Conservation (phyloP, 1,140 invertebrate species). For the Drosophila athabasca region DNA sequence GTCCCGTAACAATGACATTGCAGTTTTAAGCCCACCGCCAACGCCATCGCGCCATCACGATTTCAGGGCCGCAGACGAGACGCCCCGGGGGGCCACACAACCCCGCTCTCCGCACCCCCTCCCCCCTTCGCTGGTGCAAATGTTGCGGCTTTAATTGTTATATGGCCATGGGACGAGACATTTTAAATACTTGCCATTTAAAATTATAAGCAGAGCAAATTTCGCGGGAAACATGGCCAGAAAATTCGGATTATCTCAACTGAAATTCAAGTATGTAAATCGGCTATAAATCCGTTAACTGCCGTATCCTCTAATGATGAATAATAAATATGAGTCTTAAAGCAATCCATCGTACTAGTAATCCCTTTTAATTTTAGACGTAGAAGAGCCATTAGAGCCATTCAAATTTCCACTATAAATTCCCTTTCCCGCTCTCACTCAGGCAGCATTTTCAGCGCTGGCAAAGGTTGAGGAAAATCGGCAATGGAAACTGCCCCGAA, state of each 20-base stretch:
- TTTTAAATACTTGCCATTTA: conserved; percentile 46
- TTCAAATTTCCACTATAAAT: not conserved
- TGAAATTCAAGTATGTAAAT: too few species aligned
- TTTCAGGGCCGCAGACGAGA: conserved; percentile 57
- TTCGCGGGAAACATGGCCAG: not conserved
- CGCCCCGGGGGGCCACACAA: not conserved
- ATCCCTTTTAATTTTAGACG: not conserved
- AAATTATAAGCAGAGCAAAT: conserved; percentile 5
- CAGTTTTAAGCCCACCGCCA: conserved; percentile 69
- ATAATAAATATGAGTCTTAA: too few species aligned
- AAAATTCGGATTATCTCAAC: too few species aligned
- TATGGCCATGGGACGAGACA: conserved; percentile 26
- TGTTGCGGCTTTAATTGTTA: conserved; percentile 72
- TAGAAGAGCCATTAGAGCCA: conserved; percentile 2
- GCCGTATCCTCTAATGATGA: too few species aligned
- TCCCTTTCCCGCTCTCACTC: too few species aligned
- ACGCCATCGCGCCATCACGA: conserved; percentile 5
- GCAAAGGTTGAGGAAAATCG: too few species aligned
- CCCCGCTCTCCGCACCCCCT: conserved; percentile 32
- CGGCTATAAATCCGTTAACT: too few species aligned
- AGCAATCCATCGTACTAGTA: too few species aligned
- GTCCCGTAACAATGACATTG: conserved; percentile 79
- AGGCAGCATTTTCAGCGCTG: too few species aligned
- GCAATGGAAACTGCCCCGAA: conserved; percentile 8
- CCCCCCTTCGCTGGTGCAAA: conserved; percentile 43